Conservation (phyloP, 2,113 vertebrate genomes). For the Stigmatopora argus region DNA sequence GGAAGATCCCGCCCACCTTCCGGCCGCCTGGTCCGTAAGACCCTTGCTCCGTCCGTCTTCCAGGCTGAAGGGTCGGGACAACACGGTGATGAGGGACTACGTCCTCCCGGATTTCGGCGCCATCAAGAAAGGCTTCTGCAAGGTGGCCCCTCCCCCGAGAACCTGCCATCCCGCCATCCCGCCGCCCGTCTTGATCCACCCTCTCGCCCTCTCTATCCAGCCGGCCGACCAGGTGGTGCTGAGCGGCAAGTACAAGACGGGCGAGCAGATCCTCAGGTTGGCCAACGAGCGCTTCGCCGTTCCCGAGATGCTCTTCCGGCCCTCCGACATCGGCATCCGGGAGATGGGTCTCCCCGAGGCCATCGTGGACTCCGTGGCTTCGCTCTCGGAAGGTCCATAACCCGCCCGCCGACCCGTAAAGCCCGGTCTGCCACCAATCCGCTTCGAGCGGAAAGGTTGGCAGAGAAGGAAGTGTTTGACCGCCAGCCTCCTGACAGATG, state of each 20-base stretch:
- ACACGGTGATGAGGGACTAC: conserved; percentile 89
- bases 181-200: no score
- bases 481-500: no score
- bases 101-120: conserved; percentile 96
- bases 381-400: conserved; percentile 84
- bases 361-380: conserved; percentile 85
- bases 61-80: conserved; percentile 91
- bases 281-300: conserved; percentile 95
- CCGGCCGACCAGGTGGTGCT: conserved; percentile 91
- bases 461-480: no score
- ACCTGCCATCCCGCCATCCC: no score
- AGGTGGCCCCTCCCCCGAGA: conserved; percentile 68
- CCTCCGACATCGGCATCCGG: conserved; percentile 94
- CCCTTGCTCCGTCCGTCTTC: conserved; percentile 12
- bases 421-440: no score
- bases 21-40: conserved; percentile 4
- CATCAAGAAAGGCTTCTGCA: conserved; percentile 98
- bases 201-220: conserved; percentile 52
- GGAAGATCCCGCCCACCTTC: no score
- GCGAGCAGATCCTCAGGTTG: conserved; percentile 91
- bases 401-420: no score
- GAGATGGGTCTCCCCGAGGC: conserved; percentile 98
- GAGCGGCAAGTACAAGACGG: conserved; percentile 92
- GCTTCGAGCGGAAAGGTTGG: no score
- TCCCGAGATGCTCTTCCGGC: conserved; percentile 95